Evolutionary conservation across 2,797 vertebrate species (phyloP), one percentile per base, ranked within the genome.

Genomic region (Iguana delicatissima): DNA sequence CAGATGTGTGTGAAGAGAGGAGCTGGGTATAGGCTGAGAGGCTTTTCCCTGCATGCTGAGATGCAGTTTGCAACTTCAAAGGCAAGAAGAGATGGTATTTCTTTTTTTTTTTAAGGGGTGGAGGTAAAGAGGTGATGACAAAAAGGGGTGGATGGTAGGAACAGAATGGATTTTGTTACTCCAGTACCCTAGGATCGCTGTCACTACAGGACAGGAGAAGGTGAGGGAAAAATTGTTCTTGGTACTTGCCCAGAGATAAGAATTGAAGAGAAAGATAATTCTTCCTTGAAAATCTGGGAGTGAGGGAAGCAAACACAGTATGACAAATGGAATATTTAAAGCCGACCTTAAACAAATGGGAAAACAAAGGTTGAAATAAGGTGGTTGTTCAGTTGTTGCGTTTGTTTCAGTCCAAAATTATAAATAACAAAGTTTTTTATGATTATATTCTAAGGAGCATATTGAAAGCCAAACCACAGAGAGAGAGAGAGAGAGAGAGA

Each of bases 51-150:
- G 92, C 92, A 95, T 91, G 6, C 91, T 69, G 91, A 95, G 94
- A 94, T 89, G 92, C 92, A 94, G 94, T 93, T 84, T 91, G 92
- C 96, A 96, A 96, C 96, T 96, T 90, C 96, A 96, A 96, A 96
- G 96, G 96, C 93, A 89, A 94, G 90, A 96, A 96, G 94, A 90
- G 93, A 90, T 92, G 92, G 80, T 90, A 83, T 69, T 32, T 26
- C 7, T 52, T 18, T 50, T 38, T 57, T 18, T 72, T 73, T 55
- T 88, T 29, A 18, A 59, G 92, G 80, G 35, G 29, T 12, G 26
- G 38, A 42, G 84, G 94, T 89, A 90, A 89, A 89, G 92, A n/a
- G 72, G 92, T 92, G 90, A 90, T 52, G 72, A 85, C 1, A 86
- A 55, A 24, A 3, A 90, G 91, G 42, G 42, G 88, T 32, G 94